A percentile compares a stretch with the other conserved stretches of the same genome.
Conservation (phyloP, 2,113 vertebrate genomes). For the Oryzias woworae region DNA sequence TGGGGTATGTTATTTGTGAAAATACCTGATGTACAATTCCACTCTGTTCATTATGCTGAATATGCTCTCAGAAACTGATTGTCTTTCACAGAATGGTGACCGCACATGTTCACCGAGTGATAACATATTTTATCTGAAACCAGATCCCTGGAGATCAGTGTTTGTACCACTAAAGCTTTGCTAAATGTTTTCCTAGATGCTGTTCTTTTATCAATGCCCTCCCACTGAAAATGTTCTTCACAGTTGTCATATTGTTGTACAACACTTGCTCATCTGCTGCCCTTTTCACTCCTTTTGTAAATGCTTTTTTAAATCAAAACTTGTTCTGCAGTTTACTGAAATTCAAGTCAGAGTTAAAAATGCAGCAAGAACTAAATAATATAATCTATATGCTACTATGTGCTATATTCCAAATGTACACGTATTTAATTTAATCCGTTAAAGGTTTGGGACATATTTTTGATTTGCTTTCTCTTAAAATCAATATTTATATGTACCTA, state of each 20-base stretch:
- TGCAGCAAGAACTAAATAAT: too few species aligned
- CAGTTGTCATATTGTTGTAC: not conserved
- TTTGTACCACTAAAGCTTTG: constrained; percentile 17
- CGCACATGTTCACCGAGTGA: not conserved
- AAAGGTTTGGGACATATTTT: too few species aligned
- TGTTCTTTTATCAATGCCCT: constrained; percentile 2
- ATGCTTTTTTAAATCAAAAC: too few species aligned
- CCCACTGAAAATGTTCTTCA: constrained; percentile 4
- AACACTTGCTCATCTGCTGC: too few species aligned
- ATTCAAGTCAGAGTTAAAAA: too few species aligned
- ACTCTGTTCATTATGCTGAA: constrained; percentile 1
- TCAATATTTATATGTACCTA: too few species aligned
- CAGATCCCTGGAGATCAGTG: not conserved
- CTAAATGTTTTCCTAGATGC: constrained; percentile 16
- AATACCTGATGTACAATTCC: constrained; percentile 7
- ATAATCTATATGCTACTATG: too few species aligned
- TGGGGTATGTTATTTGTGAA: constrained; percentile 42
- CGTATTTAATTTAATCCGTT: too few species aligned
- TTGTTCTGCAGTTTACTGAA: too few species aligned
- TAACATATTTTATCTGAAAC: constrained; percentile 25
- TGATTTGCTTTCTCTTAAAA: too few species aligned
- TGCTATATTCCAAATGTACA: too few species aligned
- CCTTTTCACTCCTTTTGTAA: too few species aligned
- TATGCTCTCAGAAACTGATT: not conserved
- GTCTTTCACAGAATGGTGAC: not conserved